Evolutionary conservation across 2,888 invertebrate genomes (phyloP).

Genomic region (Euproctis similis): DNA sequence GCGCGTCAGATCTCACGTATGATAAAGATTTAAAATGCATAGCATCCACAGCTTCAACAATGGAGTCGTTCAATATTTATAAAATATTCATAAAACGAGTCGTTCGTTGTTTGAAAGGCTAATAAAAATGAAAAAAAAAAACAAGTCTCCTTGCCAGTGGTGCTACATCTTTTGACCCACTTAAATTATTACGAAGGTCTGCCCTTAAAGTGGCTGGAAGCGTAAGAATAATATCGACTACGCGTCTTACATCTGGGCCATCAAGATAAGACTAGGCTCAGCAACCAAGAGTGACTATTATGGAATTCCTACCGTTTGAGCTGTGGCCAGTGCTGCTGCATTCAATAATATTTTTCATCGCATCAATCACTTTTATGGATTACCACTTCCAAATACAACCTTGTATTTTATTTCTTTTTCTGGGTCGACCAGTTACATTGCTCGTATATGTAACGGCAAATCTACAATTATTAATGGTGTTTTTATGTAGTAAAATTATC

Average conservation of each 20-base stretch:
- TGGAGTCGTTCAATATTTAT: too few relatives aligned
- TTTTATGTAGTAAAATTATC: too few relatives aligned
- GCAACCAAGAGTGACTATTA: conserved; percentile 14
- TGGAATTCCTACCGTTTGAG: conserved; percentile 20
- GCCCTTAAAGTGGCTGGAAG: conserved; percentile 12
- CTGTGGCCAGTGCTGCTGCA: conserved; percentile 12
- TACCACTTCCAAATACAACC: conserved; percentile 13
- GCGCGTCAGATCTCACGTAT: too few relatives aligned
- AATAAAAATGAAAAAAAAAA: too few relatives aligned
- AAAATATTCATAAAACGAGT: neutral
- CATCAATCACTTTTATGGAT: conserved; percentile 17
- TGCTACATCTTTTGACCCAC: conserved; percentile 19
- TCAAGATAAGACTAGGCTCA: conserved; percentile 26
- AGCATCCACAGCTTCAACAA: too few relatives aligned
- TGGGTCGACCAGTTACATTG: conserved; percentile 5
- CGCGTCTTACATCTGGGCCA: conserved; percentile 20
- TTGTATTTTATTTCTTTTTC: conserved; percentile 5
- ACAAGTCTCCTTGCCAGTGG: neutral
- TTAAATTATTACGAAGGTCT: conserved; percentile 19
- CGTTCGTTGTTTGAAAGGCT: too few relatives aligned
- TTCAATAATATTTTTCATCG: conserved; percentile 9
- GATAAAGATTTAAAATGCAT: too few relatives aligned
- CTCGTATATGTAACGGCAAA: neutral
- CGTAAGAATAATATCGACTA: conserved; percentile 17
- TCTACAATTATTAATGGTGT: too few relatives aligned